A percentile compares a stretch with the other conserved stretches of the same genome.
These are phyloP conservation scores for Xiphydria camelus DNA, from an alignment of 2,888 invertebrate species.

Conservation along the genomic window DNA sequence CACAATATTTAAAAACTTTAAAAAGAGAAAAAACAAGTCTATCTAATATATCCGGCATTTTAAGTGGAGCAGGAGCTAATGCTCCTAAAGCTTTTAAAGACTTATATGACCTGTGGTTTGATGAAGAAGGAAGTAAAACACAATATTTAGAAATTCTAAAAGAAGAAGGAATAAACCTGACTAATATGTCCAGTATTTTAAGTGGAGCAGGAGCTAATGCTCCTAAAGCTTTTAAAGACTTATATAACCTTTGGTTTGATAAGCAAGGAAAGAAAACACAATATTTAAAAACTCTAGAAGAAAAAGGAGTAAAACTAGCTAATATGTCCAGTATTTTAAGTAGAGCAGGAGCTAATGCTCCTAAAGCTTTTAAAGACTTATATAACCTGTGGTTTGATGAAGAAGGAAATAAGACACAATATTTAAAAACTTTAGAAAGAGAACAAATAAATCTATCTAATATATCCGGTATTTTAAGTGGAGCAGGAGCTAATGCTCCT, in stretches of 20 bases:
- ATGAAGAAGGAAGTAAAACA: conserved; percentile 11
- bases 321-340: conserved; percentile 22
- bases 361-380: conserved; percentile 27
- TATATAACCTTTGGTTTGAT: conserved; percentile 40
- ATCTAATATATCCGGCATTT: conserved; percentile 29
- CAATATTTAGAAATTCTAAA: conserved; percentile 1
- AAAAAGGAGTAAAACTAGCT: conserved; percentile 8
- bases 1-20: conserved; percentile 8
- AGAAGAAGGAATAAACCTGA: conserved; percentile 29
- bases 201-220: conserved; percentile 31
- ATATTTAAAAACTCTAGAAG: conserved; percentile 7
- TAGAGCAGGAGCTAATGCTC: conserved; percentile 22
- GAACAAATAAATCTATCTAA: conserved; percentile 26
- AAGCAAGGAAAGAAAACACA: conserved; percentile 22
- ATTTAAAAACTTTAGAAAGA: conserved; percentile 16
- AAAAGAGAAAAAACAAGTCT: conserved; percentile 26
- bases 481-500: conserved; percentile 25
- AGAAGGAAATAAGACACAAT: conserved; percentile 26
- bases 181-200: conserved; percentile 34
- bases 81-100: conserved; percentile 37
- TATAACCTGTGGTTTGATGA: conserved; percentile 29
- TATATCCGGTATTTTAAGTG: conserved; percentile 31
- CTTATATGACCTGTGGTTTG: conserved; percentile 22
- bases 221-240: conserved; percentile 34
- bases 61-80: conserved; percentile 23